These are phyloP conservation scores for Anthoscopus minutus DNA, from an alignment of 2,113 vertebrate species.

Conservation along the genomic window DNA sequence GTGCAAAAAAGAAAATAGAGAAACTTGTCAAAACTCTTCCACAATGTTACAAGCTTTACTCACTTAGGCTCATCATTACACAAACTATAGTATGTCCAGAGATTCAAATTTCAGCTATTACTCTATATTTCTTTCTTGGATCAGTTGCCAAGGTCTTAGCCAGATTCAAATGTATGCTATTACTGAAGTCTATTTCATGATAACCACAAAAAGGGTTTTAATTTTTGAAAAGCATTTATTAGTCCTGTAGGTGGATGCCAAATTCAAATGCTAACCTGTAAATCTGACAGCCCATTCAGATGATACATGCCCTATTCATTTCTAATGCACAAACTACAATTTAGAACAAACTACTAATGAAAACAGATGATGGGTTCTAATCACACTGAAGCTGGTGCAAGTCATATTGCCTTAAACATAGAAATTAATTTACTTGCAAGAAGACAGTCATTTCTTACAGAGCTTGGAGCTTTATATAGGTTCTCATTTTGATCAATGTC, in stretches of 20 bases:
- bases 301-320: neutral
- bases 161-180: neutral
- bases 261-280: neutral
- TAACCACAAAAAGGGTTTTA: neutral
- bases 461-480: neutral
- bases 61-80: neutral
- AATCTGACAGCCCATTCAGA: neutral
- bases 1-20: neutral
- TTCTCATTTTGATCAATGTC: neutral
- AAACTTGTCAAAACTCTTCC: neutral
- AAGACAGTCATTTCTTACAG: neutral
- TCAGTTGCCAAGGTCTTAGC: neutral
- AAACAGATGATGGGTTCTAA: neutral
- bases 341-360: neutral
- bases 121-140: neutral
- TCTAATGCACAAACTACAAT: neutral
- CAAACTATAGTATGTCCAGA: neutral
- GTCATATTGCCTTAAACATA: neutral
- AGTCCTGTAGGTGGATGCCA: neutral
- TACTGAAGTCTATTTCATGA: conserved; percentile 28
- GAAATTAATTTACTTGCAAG: neutral
- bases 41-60: neutral
- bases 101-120: neutral
- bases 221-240: neutral
- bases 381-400: neutral